Evolutionary conservation across 2,797 vertebrate species (phyloP).

Genomic region (Poecilia velifera): DNA sequence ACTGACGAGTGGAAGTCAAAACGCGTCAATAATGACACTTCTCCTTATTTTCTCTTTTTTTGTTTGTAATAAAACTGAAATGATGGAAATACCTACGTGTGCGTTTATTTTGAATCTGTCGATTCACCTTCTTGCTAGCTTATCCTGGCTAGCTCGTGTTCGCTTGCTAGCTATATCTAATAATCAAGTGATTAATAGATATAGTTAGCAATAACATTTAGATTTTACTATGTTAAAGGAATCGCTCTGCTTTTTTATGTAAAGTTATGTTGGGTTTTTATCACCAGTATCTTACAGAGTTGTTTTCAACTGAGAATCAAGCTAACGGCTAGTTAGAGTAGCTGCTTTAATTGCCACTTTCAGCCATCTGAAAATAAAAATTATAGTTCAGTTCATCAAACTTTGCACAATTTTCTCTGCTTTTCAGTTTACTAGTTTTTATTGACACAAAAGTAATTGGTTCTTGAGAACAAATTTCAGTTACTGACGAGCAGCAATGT

Average conservation of each 20-base stretch:
- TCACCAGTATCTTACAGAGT: neutral
- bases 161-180: neutral
- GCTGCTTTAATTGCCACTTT: neutral
- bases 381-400: neutral
- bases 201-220: neutral
- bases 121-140: neutral
- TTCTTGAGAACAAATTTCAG: neutral
- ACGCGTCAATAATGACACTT: conserved; percentile 80
- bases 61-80: conserved; percentile 87
- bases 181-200: neutral
- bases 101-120: neutral
- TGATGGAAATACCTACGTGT: conserved; percentile 43
- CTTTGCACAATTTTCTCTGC: neutral
- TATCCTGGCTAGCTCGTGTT: neutral
- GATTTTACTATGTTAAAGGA: neutral
- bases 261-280: neutral
- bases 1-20: conserved; percentile 78
- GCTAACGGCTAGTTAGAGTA: neutral
- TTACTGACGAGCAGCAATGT: neutral
- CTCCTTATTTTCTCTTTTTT: conserved; percentile 66
- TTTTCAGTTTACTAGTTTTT: neutral
- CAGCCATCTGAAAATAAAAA: neutral
- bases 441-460: neutral
- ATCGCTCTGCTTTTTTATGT: neutral
- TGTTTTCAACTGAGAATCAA: neutral